Evolutionary conservation across 2,113 vertebrate species (phyloP).

Genomic region (Prinia subflava): DNA sequence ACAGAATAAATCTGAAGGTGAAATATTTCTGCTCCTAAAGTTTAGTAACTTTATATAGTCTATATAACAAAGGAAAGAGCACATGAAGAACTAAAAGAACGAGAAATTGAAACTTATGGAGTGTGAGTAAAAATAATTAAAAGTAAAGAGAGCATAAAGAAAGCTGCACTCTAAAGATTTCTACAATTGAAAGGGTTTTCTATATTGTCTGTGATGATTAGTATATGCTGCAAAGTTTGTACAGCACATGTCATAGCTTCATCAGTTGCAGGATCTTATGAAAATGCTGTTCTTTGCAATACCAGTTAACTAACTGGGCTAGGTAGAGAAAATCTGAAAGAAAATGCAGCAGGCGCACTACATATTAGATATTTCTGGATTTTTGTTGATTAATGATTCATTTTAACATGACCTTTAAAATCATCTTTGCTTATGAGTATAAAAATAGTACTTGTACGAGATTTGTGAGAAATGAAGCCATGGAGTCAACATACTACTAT

Average conservation of each 20-base stretch:
- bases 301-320: not conserved
- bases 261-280: not conserved
- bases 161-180: not conserved
- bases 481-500: not conserved
- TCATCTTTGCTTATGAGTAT: not conserved
- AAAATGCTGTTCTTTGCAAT: not conserved
- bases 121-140: constrained; percentile 48
- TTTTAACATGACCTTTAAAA: constrained; percentile 8
- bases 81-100: not conserved
- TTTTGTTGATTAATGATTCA: not conserved
- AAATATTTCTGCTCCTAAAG: not conserved
- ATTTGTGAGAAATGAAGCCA: not conserved
- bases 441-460: not conserved
- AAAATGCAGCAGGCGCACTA: not conserved
- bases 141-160: not conserved
- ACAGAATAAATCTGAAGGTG: not conserved
- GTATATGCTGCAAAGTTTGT: not conserved
- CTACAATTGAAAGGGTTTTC: not conserved
- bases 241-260: not conserved
- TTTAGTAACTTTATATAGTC: not conserved
- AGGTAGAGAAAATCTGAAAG: not conserved
- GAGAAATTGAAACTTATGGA: constrained; percentile 20
- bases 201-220: not conserved
- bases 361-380: not conserved
- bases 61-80: not conserved